These are phyloP conservation scores for Xerus inauris DNA, from an alignment of 2,113 vertebrate genomes.

Conservation along the genomic window DNA sequence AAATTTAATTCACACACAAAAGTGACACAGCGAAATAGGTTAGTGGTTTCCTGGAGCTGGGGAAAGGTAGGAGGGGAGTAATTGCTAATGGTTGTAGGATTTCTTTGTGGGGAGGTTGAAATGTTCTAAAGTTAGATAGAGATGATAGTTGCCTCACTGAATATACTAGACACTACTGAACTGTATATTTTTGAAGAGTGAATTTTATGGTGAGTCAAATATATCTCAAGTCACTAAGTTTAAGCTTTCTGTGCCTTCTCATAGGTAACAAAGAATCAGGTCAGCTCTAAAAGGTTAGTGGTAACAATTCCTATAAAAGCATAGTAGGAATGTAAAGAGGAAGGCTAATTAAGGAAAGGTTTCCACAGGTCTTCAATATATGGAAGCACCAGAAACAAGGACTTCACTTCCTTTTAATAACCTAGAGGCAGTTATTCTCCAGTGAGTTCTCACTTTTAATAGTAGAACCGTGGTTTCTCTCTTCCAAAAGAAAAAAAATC, in stretches of 20 bases:
- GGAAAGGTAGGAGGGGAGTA: no score
- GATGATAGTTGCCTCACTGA: neutral
- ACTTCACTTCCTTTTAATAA: neutral
- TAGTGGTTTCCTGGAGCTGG: no score
- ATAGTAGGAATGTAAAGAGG: neutral
- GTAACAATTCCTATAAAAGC: neutral
- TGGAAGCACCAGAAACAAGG: neutral
- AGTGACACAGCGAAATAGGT: neutral
- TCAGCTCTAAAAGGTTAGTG: neutral
- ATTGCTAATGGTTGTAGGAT: neutral
- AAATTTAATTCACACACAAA: neutral
- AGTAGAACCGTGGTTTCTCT: neutral
- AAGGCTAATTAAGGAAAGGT: neutral
- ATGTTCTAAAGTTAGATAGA: neutral
- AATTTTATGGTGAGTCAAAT: neutral
- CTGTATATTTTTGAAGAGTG: neutral
- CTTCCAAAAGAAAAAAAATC: neutral
- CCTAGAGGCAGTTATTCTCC: neutral
- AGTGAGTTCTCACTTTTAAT: neutral
- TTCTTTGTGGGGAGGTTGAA: neutral
- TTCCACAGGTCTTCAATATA: neutral
- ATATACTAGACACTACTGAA: neutral
- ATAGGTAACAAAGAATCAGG: neutral
- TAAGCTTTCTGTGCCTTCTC: neutral
- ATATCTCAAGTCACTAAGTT: neutral